Evolutionary conservation across 2,888 invertebrate genomes (phyloP), one percentile per base, ranked within the genome.

Genomic region (Drosophila maculinotata): DNA sequence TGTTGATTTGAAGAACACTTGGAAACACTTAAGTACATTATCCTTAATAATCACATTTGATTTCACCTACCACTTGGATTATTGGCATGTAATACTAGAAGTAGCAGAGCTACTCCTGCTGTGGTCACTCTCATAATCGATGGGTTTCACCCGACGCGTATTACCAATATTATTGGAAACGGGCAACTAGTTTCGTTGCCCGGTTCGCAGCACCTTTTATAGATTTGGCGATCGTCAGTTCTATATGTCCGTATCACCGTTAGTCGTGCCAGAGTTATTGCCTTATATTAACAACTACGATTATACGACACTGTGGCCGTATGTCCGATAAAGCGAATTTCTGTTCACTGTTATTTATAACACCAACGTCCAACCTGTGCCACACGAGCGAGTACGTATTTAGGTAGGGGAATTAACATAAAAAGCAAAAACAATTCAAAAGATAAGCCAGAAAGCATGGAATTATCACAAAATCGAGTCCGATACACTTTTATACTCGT

Each of bases 1-100:
- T 1, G 10, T 15, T 23, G n/a, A 7, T 2, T 47, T 25, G 1
- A 1, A 1, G 2, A 17, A 0, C 52, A 67, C 42, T n/a, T n/a
- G n/a, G n/a, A n/a, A 14, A n/a, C 63, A 68, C 62, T 62, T 51
- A 10, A 33, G 20, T 10, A 2, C 1, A 5, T 30, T 65, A 51
- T 54, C 53, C 62, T 67, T 66, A 26, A 26, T 23, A 36, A 23
- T 30, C 15, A 25, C 20, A 26, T 10, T 23, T 1, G 12, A 30
- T 26, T 49, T 5, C 5, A 87, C 90, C 86, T 90, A 90, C 90
- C 90, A 77, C 79, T 79, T 70, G 65, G 66, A 75, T 79, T 78
- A 76, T 76, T 75, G 57, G 69, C 59, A 56, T 70, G 68, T 23
- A 89, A 52, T 60, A 85, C 63, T 47, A 91, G 70, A 51, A 89